phyloP scores from a whole-genome alignment of 2,113 vertebrate species.

The Malurus cyaneus region DNA sequence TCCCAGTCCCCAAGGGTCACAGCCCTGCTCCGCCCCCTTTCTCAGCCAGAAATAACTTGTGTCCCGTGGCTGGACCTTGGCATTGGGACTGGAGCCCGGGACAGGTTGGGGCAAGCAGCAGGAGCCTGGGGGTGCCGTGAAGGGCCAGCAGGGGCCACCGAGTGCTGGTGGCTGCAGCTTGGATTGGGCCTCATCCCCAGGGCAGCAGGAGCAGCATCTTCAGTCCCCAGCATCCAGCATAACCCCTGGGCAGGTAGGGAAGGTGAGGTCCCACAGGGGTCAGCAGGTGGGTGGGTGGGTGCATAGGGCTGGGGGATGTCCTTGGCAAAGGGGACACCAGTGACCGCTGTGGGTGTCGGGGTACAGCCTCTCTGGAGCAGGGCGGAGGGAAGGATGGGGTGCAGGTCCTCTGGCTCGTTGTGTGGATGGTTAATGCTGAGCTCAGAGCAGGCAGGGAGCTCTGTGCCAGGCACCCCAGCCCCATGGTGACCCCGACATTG shows the following conservation, averaged over 20 bases:
- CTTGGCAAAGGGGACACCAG: background rate
- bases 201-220: background rate
- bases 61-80: slow-evolving; percentile 44
- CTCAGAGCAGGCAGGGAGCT: background rate
- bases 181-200: background rate
- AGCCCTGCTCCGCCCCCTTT: slow-evolving; percentile 61
- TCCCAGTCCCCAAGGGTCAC: background rate
- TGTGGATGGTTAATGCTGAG: fast-evolving
- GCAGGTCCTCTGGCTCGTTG: fast-evolving
- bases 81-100: slow-evolving; percentile 41
- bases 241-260: slow-evolving; percentile 4
- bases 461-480: fast-evolving
- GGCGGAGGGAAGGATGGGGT: fast-evolving
- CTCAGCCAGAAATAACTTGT: slow-evolving; percentile 77
- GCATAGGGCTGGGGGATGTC: background rate
- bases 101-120: background rate
- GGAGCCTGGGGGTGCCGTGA: background rate
- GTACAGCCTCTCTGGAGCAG: fast-evolving
- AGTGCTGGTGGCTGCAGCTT: background rate
- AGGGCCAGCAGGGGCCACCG: background rate
- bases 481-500: fast-evolving
- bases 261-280: background rate
- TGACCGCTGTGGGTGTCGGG: background rate
- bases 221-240: no score
- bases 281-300: background rate